Evolutionary conservation across 2,888 invertebrate genomes (phyloP).

Genomic region (Drosophila atripex): DNA sequence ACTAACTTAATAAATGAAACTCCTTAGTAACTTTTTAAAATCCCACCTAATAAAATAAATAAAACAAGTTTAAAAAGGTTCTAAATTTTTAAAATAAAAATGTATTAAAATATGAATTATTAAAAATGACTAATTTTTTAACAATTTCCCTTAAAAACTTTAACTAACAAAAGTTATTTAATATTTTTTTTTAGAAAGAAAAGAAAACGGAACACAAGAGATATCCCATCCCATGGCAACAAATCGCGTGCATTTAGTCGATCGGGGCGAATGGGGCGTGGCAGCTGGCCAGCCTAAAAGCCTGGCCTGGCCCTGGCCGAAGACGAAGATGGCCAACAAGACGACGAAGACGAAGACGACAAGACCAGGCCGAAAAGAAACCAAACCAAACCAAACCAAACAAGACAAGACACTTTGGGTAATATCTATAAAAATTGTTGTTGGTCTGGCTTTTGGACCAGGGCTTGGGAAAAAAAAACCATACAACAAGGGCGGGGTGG

Average conservation of each 20-base stretch:
- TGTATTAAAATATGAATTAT: not conserved
- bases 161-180: not conserved
- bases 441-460: slow-evolving; percentile 15
- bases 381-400: slow-evolving; percentile 29
- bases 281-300: slow-evolving; percentile 23
- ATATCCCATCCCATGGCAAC: slow-evolving; percentile 28
- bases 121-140: not conserved
- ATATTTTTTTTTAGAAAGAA: not conserved
- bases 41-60: no score
- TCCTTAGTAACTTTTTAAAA: no score
- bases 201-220: slow-evolving; percentile 1
- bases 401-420: slow-evolving; percentile 73
- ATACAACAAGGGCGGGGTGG: no score
- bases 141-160: not conserved
- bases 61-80: no score
- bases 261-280: slow-evolving; percentile 18
- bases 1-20: no score
- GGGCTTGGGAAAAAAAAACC: not conserved
- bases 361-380: not conserved
- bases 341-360: slow-evolving; percentile 3
- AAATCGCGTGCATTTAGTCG: slow-evolving; percentile 60
- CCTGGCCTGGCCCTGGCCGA: slow-evolving; percentile 45
- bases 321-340: slow-evolving; percentile 40
- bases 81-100: not conserved
- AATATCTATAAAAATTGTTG: slow-evolving; percentile 72